These are phyloP conservation scores for Anguilla rostrata DNA, from an alignment of 2,113 vertebrate genomes.

Conservation along the genomic window DNA sequence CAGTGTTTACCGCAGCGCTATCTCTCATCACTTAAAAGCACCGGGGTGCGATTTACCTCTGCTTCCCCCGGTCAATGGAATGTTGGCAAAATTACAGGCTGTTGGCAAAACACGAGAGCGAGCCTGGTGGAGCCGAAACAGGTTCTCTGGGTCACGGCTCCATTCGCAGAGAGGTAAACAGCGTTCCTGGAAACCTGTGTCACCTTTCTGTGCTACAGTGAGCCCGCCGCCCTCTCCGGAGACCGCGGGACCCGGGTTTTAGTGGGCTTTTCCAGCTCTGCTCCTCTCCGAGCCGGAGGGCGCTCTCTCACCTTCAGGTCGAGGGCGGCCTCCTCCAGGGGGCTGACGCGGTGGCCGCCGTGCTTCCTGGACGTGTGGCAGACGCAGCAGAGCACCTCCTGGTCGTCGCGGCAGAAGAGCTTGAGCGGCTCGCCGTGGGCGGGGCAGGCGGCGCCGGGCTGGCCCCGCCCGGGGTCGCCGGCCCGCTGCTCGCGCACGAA, in stretches of 20 bases:
- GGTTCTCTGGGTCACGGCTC: background rate
- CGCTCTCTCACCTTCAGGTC: conserved; percentile 68
- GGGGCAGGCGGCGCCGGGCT: conserved; percentile 51
- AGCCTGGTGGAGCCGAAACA: background rate
- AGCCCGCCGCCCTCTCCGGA: too few relatives aligned
- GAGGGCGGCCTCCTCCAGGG: conserved; percentile 69
- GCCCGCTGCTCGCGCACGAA: conserved; percentile 58
- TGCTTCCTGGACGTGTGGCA: conserved; percentile 76
- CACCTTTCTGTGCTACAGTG: background rate
- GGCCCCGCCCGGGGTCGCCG: background rate
- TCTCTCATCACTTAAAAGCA: background rate
- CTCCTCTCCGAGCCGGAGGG: background rate
- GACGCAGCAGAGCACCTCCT: conserved; percentile 70
- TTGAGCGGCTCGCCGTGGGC: conserved; percentile 67
- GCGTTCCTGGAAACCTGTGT: background rate
- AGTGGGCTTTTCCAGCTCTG: too few relatives aligned
- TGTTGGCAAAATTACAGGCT: background rate
- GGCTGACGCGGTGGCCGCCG: conserved; percentile 67
- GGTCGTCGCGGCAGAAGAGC: conserved; percentile 72
- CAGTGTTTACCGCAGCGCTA: background rate
- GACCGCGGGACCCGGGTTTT: too few relatives aligned
- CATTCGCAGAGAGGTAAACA: background rate
- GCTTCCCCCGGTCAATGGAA: background rate
- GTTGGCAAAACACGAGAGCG: background rate
- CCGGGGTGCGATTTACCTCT: background rate